Base-by-base conservation (phyloP, 2,113 vertebrate species). In the Saiga tatarica region DNA sequence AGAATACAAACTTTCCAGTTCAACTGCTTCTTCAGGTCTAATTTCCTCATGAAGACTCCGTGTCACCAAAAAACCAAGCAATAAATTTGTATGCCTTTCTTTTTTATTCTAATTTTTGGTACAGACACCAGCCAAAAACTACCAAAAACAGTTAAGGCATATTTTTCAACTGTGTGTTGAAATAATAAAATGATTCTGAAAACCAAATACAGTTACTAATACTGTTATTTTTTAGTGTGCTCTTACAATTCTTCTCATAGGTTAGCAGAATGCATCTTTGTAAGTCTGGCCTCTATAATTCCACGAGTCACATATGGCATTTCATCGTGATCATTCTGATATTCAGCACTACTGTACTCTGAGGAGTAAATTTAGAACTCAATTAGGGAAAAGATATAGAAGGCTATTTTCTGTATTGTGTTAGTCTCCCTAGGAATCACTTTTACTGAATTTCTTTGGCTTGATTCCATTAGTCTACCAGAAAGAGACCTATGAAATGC, bases 351-450 rank as follows among this genome's bases (percentile, higher is more conserved):
- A 53, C 45, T 94, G 5, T 76, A 76, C 78, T 36, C 26, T 55
- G 53, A 94, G 33, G 13, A 87, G 19, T 76, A 90, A 96, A 96
- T 97, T 91, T 83, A 83, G 42, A 96, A 52, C 26, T 89, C 47
- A 97, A 52, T 92, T 95, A 97, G 55, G 15, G 52, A 53, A 55
- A 83, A 89, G 42, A 10, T 36, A 57, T 16, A 84, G 39, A 67
- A 89, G 26, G 3, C n/a, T 74, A 36, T 82, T 52, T 91, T 94
- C 39, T 55, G 13, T 28, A 91, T 78, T 91, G 45, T 1, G 5
- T 93, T 71, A 79, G 55, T 86, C 14, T 71, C 47, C 14, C 60
- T 89, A 52, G 78, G n/a, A 78, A 36, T 89, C 19, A 87, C 33
- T 83, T 36, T 96, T 57, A 42, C 33, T 91, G 53, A 83, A 83